Base-by-base conservation (phyloP, 1,140 invertebrate species). In the Macrobrachium rosenbergii region DNA sequence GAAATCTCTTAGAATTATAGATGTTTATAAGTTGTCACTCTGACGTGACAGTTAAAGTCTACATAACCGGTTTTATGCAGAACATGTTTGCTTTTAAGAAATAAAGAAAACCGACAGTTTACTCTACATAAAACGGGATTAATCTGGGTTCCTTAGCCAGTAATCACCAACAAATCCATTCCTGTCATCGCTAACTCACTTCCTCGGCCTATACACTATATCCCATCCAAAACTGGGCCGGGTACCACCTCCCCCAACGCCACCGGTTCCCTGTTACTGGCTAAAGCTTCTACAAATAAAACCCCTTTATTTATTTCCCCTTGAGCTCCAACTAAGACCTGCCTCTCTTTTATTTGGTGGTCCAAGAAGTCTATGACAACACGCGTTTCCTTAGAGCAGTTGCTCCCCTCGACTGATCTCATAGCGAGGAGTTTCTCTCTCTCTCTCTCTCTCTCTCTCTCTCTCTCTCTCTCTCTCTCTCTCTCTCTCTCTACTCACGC, bases 331-430 rank as follows among this genome's bases (percentile, higher is more conserved):
- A 58, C 59, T 77, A 77, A 77, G 75, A 19, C 19, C 45, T 10
- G 16, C 11, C 19, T 77, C 73, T 19, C 45, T 77, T 77, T 77
- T 77, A 77, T 77, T 77, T 77, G 75, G 75, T 28, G 75, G 75
- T 77, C 45, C 10, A 17, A 21, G 37, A 59, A 58, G 23, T 8
- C 45, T 77, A n/a, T 77, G 75, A 58, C 45, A 77, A 77, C 75
- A 77, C 45, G 52, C 75, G 75, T 80, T 63, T 37, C 59, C 63
- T 37, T 62, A 10, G 21, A 58, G 28, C 60, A 62, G n/a, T 17
- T 19, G 78, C 59, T 21, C 60, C 58, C 23, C 78, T 28, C 14
- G 52, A 16, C 77, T 60, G 16, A 23, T 37, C n/a, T 23, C n/a
- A 3, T 45, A 52, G n/a, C 19, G 8, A 37, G 28, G 28, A 37